Conservation (phyloP, 2,888 invertebrate genomes). For the Pandemis corylana region DNA sequence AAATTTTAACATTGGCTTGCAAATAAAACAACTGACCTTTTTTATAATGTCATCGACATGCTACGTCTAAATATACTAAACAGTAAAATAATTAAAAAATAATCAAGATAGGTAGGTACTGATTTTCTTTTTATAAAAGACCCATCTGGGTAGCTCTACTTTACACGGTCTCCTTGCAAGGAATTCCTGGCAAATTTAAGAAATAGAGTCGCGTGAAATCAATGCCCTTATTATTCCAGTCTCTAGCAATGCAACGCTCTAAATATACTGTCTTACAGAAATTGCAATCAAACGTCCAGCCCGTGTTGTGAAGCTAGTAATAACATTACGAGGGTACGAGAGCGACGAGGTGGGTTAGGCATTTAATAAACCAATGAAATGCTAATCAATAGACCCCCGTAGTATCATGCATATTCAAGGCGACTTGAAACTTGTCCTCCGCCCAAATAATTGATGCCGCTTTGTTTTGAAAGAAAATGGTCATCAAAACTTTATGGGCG, state of each 20-base stretch:
- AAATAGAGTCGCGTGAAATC: not conserved
- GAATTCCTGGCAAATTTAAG: too few relatives aligned
- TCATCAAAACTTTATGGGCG: not conserved
- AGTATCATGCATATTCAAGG: slow-evolving; percentile 5
- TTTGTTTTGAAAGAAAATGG: not conserved
- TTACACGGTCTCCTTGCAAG: too few relatives aligned
- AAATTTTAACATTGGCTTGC: too few relatives aligned
- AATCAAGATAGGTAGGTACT: too few relatives aligned
- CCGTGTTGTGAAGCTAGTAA: slow-evolving; percentile 1
- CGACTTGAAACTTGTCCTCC: slow-evolving; percentile 10
- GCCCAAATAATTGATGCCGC: slow-evolving; percentile 6
- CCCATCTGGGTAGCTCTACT: too few relatives aligned
- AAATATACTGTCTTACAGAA: slow-evolving; percentile 3
- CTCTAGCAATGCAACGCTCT: not conserved
- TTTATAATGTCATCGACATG: too few relatives aligned
- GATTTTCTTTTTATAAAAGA: too few relatives aligned
- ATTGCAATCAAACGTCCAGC: slow-evolving; percentile 10
- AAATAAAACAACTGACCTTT: too few relatives aligned
- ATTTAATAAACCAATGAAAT: slow-evolving; percentile 16
- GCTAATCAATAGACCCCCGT: slow-evolving; percentile 9
- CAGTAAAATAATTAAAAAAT: too few relatives aligned
- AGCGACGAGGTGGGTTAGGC: slow-evolving; percentile 14
- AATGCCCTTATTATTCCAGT: not conserved
- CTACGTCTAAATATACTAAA: too few relatives aligned
- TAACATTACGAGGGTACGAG: slow-evolving; percentile 5